phyloP scores from a whole-genome alignment of 2,797 vertebrate species.

The Pangasius mekongensis region DNA sequence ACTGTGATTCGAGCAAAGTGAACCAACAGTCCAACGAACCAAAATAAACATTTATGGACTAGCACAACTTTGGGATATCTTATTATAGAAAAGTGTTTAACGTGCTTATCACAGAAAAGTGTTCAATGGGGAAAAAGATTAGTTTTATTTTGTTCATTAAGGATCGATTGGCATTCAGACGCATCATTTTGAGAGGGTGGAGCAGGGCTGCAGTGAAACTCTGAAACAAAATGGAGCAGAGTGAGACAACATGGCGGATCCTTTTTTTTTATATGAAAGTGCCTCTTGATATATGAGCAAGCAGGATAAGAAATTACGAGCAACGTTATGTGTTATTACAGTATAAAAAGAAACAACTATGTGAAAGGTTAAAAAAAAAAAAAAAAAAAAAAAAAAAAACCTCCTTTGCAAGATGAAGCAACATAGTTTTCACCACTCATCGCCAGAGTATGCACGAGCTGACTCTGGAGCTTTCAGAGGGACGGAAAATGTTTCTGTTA shows the following conservation, averaged over 20 bases:
- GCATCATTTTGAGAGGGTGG: constrained; percentile 53
- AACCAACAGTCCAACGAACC: background rate
- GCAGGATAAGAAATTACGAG: constrained; percentile 19
- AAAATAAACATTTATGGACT: background rate
- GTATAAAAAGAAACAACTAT: constrained; percentile 17
- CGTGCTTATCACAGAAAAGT: constrained; percentile 2
- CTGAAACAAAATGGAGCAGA: constrained; percentile 82
- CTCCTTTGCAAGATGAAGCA: background rate
- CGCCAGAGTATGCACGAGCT: constrained; percentile 32
- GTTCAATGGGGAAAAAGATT: background rate
- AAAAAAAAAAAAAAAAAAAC: background rate
- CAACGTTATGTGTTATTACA: constrained; percentile 9
- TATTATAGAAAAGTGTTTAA: background rate
- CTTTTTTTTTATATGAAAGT: constrained; percentile 53
- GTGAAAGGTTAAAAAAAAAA: background rate
- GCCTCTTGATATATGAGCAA: constrained; percentile 20
- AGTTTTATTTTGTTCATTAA: constrained; percentile 45
- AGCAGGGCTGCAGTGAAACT: constrained; percentile 56
- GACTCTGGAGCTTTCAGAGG: constrained; percentile 33
- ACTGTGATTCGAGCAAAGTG: background rate
- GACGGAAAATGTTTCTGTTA: constrained; percentile 29
- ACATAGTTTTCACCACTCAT: constrained; percentile 15
- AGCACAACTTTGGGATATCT: background rate
- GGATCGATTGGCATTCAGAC: constrained; percentile 42
- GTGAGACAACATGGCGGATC: constrained; percentile 77